Evolutionary conservation across 1,140 invertebrate genomes (phyloP), one percentile per base, ranked within the genome.

Genomic region (Gryllus bimaculatus): DNA sequence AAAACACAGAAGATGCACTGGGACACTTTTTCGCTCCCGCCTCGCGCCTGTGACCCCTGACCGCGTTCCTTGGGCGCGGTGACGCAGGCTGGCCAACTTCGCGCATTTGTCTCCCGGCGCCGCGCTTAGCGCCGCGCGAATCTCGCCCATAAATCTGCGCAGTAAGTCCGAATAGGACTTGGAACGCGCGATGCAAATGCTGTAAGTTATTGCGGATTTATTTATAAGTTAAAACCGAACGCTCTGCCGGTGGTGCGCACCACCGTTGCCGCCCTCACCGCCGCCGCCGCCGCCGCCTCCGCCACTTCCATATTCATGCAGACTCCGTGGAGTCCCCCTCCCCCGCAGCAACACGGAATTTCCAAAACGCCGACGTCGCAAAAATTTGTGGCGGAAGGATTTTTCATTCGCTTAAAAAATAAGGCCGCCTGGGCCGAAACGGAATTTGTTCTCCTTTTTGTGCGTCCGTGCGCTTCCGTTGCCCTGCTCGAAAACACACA

Each of bases 151-250:
- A 66, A 66, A 66, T 66, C 54, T 66, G 54, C 54, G 54, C 54
- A 66, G 54, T 66, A 66, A 66, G 54, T 66, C 54, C 54, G 54
- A 66, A 66, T 66, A 66, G 54, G 54, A 66, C 54, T 66, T 66
- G 54, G 54, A 66, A 18, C 54, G 54, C 54, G 54, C 10, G 54
- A 66, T 66, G 54, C 54, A 66, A 66, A 66, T 66, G 54, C 54
- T 7, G 54, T 66, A 66, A 66, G 54, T 66, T 66, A 66, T 66
- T 66, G 54, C 54, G 54, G 54, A 66, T 66, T 66, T 66, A 66
- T 66, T 66, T 66, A 66, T 66, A 66, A 66, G 54, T 66, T 66
- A 66, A 66, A 66, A 66, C 54, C 54, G 54, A 66, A 66, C 54
- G 10, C 54, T 66, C 54, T 18, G 54, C 54, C 54, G 54, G 54